These are phyloP conservation scores for Hetaerina americana DNA, from an alignment of 1,140 invertebrate genomes.

Conservation along the genomic window DNA sequence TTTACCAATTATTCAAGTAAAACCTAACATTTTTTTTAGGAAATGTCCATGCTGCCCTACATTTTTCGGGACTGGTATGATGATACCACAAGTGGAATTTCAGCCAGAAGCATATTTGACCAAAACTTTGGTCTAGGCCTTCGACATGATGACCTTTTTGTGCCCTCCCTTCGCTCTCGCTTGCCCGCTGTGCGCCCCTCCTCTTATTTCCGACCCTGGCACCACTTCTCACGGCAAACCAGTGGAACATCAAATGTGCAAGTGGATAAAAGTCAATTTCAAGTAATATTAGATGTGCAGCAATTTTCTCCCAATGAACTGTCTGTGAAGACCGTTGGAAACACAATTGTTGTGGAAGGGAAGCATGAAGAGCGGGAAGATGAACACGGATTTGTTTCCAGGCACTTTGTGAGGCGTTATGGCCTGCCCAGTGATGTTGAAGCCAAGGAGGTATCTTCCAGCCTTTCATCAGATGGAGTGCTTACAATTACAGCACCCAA, in stretches of 20 bases:
- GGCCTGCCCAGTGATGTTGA: constrained; percentile 51
- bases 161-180: constrained; percentile 10
- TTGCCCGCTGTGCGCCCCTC: constrained; percentile 20
- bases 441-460: constrained; percentile 46
- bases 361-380: constrained; percentile 71
- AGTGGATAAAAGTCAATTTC: constrained; percentile 21
- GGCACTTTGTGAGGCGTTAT: constrained; percentile 57
- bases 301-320: constrained; percentile 81
- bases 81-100: constrained; percentile 50
- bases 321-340: constrained; percentile 74
- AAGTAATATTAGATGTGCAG: constrained; percentile 68
- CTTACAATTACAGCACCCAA: constrained; percentile 43
- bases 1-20: not conserved
- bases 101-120: constrained; percentile 21
- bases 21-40: not conserved
- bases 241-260: constrained; percentile 6
- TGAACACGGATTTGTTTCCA: constrained; percentile 55
- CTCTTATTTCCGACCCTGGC: constrained; percentile 9
- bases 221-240: not conserved
- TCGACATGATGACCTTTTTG: constrained; percentile 18
- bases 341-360: constrained; percentile 61
- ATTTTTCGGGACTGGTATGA: constrained; percentile 70
- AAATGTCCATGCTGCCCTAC: constrained; percentile 65
- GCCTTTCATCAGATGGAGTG: constrained; percentile 59
- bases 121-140: constrained; percentile 24